These are phyloP conservation scores for Catajapyx aquilonaris DNA, from an alignment of 1,140 invertebrate genomes.

Conservation along the genomic window DNA sequence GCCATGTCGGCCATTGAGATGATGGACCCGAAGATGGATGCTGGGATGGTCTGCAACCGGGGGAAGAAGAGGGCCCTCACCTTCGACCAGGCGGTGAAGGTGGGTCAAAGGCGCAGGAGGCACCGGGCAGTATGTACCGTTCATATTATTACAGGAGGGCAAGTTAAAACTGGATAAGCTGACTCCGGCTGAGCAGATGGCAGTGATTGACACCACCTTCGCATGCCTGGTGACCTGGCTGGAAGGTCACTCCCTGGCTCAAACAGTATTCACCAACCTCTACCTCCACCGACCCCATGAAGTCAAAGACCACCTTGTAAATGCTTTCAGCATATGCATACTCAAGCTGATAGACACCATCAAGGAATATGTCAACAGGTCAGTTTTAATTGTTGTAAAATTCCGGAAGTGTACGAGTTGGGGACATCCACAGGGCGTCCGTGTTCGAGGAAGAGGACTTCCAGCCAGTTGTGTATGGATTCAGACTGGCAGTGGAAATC, in stretches of 20 bases:
- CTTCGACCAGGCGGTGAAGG: constrained; percentile 65
- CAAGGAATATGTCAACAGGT: constrained; percentile 69
- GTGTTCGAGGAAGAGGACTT: constrained; percentile 93
- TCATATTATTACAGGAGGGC: background rate
- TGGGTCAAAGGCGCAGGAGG: constrained; percentile 20
- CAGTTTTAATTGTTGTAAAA: constrained; percentile 16
- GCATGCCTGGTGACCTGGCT: constrained; percentile 85
- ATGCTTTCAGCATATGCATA: constrained; percentile 66
- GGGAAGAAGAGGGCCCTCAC: constrained; percentile 63
- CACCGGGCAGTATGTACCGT: constrained; percentile 1
- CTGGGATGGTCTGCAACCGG: constrained; percentile 88
- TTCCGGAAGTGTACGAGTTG: constrained; percentile 11
- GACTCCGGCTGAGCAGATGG: constrained; percentile 42
- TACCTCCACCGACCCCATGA: constrained; percentile 78
- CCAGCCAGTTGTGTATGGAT: constrained; percentile 81
- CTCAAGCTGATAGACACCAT: constrained; percentile 83
- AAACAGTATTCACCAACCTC: constrained; percentile 92
- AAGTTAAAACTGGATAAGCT: constrained; percentile 59
- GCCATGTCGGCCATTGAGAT: constrained; percentile 99
- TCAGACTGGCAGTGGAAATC: constrained; percentile 60
- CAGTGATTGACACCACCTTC: constrained; percentile 82
- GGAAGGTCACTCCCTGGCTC: constrained; percentile 84
- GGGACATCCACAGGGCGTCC: constrained; percentile 36
- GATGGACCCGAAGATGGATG: constrained; percentile 99
- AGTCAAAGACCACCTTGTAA: constrained; percentile 63